Evolutionary conservation across 2,797 vertebrate genomes (phyloP), one percentile per base, ranked within the genome.

Genomic region (Arctocebus calabarensis): DNA sequence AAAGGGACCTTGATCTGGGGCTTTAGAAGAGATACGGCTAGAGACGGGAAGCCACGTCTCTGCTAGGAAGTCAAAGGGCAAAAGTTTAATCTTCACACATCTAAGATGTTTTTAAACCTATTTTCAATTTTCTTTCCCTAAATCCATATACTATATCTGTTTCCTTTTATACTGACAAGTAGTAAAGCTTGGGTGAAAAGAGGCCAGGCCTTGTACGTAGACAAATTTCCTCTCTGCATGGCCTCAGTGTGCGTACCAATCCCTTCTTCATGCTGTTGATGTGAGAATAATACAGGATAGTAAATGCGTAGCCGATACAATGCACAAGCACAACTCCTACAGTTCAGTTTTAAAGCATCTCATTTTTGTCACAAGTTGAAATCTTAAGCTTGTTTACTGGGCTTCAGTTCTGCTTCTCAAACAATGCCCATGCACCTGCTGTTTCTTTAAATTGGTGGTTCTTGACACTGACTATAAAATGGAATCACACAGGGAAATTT

Each of bases 1-100:
- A 71, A 64, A 79, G 27, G 83, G 14, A 93, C 11, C 52, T 23
- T 87, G 74, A 64, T 12, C 32, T 78, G 34, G 43, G 34, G 52
- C 52, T 70, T 57, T 55, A 17, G n/a, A 40, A 94, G 27, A 90
- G 52, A 62, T 93, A 34, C 62, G 11, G 52, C 83, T 62, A 79
- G 48, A 61, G 5, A 91, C 19, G 17, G 19, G 48, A 86, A 90
- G 25, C 14, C 52, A 37, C 37, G 79, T 52, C 37, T 75, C 90
- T 83, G 64, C 74, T 12, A 85, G 70, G 25, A 74, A 93, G 37
- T 59, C 17, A 90, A 89, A 97, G 52, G 75, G 10, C 34, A 55
- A 37, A 84, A 90, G 40, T 29, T 71, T 88, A 73, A 74, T 93
- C 62, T 89, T 74, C 40, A 77, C n/a, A 79, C 43, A 23, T 92